Evolutionary conservation across 2,797 vertebrate species (phyloP).

Genomic region (Falco cherrug): DNA sequence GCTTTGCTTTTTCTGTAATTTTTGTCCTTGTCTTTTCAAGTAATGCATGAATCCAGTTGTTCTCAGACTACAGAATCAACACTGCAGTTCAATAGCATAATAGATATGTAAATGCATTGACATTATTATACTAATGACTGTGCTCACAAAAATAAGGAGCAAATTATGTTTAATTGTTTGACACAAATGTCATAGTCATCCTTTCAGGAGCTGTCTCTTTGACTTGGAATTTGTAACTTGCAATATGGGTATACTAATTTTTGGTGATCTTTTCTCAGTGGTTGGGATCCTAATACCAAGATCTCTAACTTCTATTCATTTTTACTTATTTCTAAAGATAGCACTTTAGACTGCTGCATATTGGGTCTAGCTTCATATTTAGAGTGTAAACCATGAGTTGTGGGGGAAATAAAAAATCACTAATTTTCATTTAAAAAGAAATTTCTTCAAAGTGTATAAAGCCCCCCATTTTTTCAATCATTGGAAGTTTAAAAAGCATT

Average conservation of each 20-base stretch:
- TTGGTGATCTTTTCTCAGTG: neutral
- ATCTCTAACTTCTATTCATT: neutral
- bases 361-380: neutral
- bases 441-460: neutral
- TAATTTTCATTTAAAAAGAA: neutral
- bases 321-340: neutral
- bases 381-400: neutral
- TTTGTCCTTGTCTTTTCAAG: neutral
- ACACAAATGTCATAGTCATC: neutral
- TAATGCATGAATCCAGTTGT: neutral
- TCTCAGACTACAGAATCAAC: neutral
- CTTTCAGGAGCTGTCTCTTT: neutral
- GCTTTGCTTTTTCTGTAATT: neutral
- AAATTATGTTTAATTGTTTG: neutral
- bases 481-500: neutral
- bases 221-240: neutral
- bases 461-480: neutral
- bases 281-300: neutral
- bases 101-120: neutral
- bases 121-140: neutral
- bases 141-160: neutral
- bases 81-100: neutral
- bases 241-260: neutral
- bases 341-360: neutral
- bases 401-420: neutral